phyloP scores from a whole-genome alignment of 1,140 invertebrate genomes.

The Bradysia coprophila region DNA sequence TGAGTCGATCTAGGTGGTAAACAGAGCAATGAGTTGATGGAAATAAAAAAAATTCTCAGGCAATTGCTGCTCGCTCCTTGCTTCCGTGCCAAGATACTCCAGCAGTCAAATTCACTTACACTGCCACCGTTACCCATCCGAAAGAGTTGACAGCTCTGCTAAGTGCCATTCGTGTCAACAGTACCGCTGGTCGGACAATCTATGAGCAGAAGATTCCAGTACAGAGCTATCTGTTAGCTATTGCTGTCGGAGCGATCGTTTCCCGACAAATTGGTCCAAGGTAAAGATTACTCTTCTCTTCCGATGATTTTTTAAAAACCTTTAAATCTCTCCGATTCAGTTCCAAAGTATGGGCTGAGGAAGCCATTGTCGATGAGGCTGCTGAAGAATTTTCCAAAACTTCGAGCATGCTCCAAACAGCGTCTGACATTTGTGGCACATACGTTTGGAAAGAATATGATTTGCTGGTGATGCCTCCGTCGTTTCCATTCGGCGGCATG shows the following conservation, averaged over 20 bases:
- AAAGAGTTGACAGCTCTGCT: constrained; percentile 64
- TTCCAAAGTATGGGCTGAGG: constrained; percentile 77
- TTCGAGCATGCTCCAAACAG: constrained; percentile 62
- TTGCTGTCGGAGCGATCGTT: constrained; percentile 71
- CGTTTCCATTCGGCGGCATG: constrained; percentile 92
- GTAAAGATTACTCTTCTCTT: constrained; percentile 8
- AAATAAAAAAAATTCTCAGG: constrained; percentile 40
- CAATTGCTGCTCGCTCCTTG: constrained; percentile 75
- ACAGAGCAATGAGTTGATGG: no score
- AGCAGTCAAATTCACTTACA: constrained; percentile 73
- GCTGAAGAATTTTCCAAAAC: constrained; percentile 81
- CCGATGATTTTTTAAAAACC: background rate
- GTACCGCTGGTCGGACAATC: constrained; percentile 26
- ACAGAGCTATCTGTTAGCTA: constrained; percentile 63
- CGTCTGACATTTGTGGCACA: constrained; percentile 60
- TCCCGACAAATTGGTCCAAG: constrained; percentile 55
- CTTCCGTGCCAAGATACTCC: constrained; percentile 91
- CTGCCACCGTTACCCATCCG: constrained; percentile 62
- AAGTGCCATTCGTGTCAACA: constrained; percentile 53
- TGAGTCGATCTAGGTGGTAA: no score
- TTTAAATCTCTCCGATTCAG: constrained; percentile 10
- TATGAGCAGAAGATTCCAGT: constrained; percentile 65
- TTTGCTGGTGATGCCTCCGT: constrained; percentile 78
- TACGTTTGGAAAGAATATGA: constrained; percentile 82
- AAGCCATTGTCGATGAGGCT: constrained; percentile 63